Percentiles rank a stretch among this genome's conserved stretches.
Conservation (phyloP, 2,888 invertebrate species). For the Xestia ashworthii region DNA sequence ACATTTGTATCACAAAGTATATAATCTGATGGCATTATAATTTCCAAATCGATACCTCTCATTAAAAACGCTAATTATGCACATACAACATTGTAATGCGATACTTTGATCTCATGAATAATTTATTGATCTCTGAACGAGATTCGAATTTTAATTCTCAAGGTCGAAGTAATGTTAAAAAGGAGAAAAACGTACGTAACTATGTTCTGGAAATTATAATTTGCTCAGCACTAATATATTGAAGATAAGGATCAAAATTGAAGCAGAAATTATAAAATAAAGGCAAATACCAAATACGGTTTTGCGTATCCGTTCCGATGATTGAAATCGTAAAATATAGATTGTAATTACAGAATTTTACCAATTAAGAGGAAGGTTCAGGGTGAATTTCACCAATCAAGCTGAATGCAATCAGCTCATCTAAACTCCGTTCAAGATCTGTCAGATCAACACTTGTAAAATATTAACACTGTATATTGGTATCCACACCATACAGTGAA, state of each 20-base stretch:
- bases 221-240: not conserved
- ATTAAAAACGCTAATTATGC: constrained; percentile 52
- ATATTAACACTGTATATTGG: not conserved
- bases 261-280: not conserved
- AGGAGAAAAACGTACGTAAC: not conserved
- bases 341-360: not conserved
- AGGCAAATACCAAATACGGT: not conserved
- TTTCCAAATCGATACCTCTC: constrained; percentile 10
- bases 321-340: rapidly evolving
- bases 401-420: not conserved
- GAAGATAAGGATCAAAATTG: not conserved
- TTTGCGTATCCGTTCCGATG: not conserved
- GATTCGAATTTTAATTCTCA: constrained; percentile 72
- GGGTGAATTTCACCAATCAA: not conserved
- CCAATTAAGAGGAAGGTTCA: not conserved
- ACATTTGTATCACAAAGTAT: constrained; percentile 11
- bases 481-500: not conserved
- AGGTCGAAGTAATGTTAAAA: constrained; percentile 67
- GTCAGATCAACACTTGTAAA: not conserved
- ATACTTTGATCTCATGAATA: constrained; percentile 58
- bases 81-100: constrained; percentile 55
- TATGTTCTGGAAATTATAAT: not conserved
- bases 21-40: constrained; percentile 31
- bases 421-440: not conserved
- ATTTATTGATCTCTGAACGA: constrained; percentile 57